Conservation (phyloP, 2,113 vertebrate genomes). For the Scartelaos histophorus region DNA sequence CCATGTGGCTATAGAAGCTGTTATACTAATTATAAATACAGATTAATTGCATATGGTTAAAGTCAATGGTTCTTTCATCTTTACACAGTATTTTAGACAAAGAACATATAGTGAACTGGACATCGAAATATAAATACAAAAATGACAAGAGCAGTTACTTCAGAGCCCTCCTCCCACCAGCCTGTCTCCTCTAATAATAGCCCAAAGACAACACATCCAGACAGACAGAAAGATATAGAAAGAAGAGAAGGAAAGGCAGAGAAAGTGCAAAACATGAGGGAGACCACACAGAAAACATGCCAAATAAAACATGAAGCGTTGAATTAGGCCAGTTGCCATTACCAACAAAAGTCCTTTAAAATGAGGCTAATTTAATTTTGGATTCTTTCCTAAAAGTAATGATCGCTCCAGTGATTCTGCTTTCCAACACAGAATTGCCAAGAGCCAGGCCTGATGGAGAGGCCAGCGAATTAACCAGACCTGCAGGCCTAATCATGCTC, state of each 20-base stretch:
- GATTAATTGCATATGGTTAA: background rate
- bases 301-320: constrained; percentile 66
- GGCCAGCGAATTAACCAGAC: constrained; percentile 67
- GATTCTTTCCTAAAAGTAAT: constrained; percentile 64
- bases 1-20: background rate
- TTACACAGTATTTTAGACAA: constrained; percentile 19
- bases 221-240: constrained; percentile 64
- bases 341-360: constrained; percentile 70
- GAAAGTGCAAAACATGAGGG: constrained; percentile 62
- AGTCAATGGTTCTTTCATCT: background rate
- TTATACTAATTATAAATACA: background rate
- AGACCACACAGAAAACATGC: constrained; percentile 59
- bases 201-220: constrained; percentile 75
- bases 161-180: constrained; percentile 78
- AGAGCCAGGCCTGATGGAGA: constrained; percentile 57
- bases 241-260: constrained; percentile 49
- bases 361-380: constrained; percentile 67
- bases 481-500: constrained; percentile 62
- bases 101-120: constrained; percentile 14
- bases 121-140: constrained; percentile 73
- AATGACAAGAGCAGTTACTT: constrained; percentile 77
- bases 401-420: constrained; percentile 54
- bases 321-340: constrained; percentile 70
- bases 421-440: constrained; percentile 55
- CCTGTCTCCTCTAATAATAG: constrained; percentile 80